Evolutionary conservation across 2,113 vertebrate species (phyloP), one percentile per base, ranked within the genome.

Genomic region (Gymnarchus niloticus): DNA sequence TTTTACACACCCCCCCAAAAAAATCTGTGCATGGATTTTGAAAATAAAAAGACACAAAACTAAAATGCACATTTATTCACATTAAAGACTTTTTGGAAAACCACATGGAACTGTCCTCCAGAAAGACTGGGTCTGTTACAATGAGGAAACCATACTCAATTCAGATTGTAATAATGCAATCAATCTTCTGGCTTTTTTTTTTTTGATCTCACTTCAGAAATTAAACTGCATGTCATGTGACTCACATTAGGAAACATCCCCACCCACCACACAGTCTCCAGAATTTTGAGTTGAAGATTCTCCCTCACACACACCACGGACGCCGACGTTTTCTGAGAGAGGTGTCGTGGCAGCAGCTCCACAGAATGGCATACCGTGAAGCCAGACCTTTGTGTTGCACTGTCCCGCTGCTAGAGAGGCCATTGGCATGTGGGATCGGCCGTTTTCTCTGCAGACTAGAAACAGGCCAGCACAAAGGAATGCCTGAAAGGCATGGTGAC

Each of bases 401-500:
- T 2, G 0, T 17, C 6, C 57, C 0, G 46, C 59, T 37, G n/a
- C 83, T 14, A 59, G 17, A 59, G 49, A 52, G 59, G 25, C 59
- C 48, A 46, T 84, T 59, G 21, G 83, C 83, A 84, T 84, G 61
- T 59, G 52, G n/a, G 33, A 84, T 84, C 83, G 52, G 48, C n/a
- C 59, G n/a, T 25, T 52, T 48, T 49, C n/a, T 44, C 59, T 9
- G n/a, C 48, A 37, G 57, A 73, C 83, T 28, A 52, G 83, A 51
- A 25, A 81, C 21, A 14, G 59, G 48, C 59, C 44, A 5, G 57
- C 59, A 52, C 83, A 37, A 48, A 73, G 14, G 44, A 28, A 51
- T 1, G 48, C 46, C n/a, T 51, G 57, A 73, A 69, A 73, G 69
- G 59, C 25, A 51, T 14, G n/a, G 48, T 37, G 57, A 84, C 59